Evolutionary conservation across 1,140 invertebrate genomes (phyloP).

Genomic region (Drosophila sp.): DNA sequence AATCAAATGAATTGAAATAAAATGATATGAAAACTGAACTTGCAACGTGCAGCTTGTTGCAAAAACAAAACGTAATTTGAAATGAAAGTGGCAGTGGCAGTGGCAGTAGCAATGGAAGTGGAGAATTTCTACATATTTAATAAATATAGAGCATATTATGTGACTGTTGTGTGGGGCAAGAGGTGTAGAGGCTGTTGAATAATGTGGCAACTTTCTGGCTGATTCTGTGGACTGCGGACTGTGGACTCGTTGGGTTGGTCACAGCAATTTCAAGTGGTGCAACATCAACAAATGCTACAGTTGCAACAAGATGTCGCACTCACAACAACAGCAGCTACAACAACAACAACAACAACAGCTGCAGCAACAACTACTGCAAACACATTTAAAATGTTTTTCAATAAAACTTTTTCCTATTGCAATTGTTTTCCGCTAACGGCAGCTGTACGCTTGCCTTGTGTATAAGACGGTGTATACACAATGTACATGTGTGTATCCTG

Average conservation of each 20-base stretch:
- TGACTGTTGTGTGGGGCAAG: not conserved
- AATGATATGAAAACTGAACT: constrained; percentile 28
- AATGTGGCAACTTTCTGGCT: constrained; percentile 46
- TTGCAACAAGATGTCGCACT: constrained; percentile 32
- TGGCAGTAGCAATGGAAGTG: not conserved
- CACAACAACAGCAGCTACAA: constrained; percentile 38
- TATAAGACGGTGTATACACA: not conserved
- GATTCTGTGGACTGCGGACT: constrained; percentile 12
- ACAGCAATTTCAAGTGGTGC: constrained; percentile 30
- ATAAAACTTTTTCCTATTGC: constrained; percentile 73
- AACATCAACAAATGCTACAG: not conserved
- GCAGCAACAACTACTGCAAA: constrained; percentile 54
- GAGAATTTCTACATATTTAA: too few relatives aligned
- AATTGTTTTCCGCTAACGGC: constrained; percentile 67
- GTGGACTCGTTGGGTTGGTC: constrained; percentile 19
- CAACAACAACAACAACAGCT: constrained; percentile 51
- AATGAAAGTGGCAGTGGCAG: constrained; percentile 31
- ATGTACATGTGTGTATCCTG: constrained; percentile 1
- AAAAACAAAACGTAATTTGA: constrained; percentile 38
- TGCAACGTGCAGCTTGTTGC: constrained; percentile 10
- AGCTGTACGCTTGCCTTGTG: constrained; percentile 15
- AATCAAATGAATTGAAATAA: constrained; percentile 64
- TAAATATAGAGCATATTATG: too few relatives aligned
- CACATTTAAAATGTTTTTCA: constrained; percentile 82
- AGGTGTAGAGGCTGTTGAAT: constrained; percentile 44